Base-by-base conservation (phyloP, 2,113 vertebrate genomes). In the Ophthalmolycus amberensis region DNA sequence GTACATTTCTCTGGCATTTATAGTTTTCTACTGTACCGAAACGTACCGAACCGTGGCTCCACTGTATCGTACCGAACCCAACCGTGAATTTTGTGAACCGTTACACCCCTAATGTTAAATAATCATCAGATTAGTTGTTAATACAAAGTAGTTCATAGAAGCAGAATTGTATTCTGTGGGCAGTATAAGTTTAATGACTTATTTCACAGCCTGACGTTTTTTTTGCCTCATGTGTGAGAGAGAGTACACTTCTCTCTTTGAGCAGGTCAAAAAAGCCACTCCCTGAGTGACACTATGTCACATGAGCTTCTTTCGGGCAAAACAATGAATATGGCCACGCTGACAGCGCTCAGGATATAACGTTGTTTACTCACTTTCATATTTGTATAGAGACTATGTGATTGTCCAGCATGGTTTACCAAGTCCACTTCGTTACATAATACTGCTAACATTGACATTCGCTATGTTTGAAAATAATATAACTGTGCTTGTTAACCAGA, bases 221-320 rank as follows among this genome's bases (percentile, higher is more conserved):
- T 37, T 16, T 15, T 25, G 25, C 44, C 60, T 34, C 3, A 14
- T 6, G 7, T 72, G 52, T 77, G 18, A 79, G 42, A 68, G 46
- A 77, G 38, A 44, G 29, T n/a, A 34, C 20, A 58, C 62, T 1
- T 34, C 9, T 10, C 4, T 72, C 25, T 79, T 16, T 65, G 48
- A 60, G 52, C 27, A 58, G 62, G 52, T 64, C 67, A 56, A 38
- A 22, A n/a, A 78, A 85, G 66, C 50, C 80, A 86, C 79, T 59
- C 83, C 81, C 66, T 38, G 25, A 79, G 25, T n/a, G 54, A 67
- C 48, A 58, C 72, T 27, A 86, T 76, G 79, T 79, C 58, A 85
- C 37, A 63, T 10, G 34, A 79, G 42, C 32, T 38, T 46, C 67
- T 64, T 63, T 27, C n/a, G 56, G 82, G 52, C 32, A 10, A 76